Evolutionary conservation across 2,113 vertebrate species (phyloP), one percentile per base, ranked within the genome.

Genomic region (Phylloscopus trochilus): DNA sequence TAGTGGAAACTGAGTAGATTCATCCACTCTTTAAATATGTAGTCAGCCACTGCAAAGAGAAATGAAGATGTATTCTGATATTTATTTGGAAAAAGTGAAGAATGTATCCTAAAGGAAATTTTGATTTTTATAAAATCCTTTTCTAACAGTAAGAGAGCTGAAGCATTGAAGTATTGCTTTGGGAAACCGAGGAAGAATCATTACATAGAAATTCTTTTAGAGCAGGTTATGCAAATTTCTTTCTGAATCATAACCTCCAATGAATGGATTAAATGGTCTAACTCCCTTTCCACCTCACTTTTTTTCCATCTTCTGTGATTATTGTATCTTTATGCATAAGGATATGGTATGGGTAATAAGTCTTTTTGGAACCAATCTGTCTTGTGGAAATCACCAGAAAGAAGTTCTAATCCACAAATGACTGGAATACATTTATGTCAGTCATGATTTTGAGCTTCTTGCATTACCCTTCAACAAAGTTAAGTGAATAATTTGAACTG

Each of bases 381-480:
- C 83, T 81, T 7, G 0, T 52, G 60, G 83, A 93, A 89, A 92
- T 89, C 60, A 68, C 33, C 30, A 60, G 52, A 53, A 89, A 74
- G 52, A 84, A 89, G 64, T 73, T 92, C 35, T 70, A 80, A 84
- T 78, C 64, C 64, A 52, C 31, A 82, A 93, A 90, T 67, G 52
- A 74, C 80, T 64, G 41, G 69, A 95, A 95, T 94, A 82, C 37
- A 91, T 93, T 96, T 92, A 7, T 91, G 92, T 94, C 96, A 91
- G 66, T 96, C 90, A 87, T 91, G 78, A 93, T 95, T 95, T 82
- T 91, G 74, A 94, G 63, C 82, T 90, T 14, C 92, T 83, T 76
- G 31, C 44, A n/a, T 82, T 96, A 91, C 53, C 78, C 82, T 90
- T 93, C 84, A 91, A 35, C 53, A 59, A 64, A 95, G 58, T 82